Base-by-base conservation (phyloP, 2,797 vertebrate species). In the Potorous gilbertii region DNA sequence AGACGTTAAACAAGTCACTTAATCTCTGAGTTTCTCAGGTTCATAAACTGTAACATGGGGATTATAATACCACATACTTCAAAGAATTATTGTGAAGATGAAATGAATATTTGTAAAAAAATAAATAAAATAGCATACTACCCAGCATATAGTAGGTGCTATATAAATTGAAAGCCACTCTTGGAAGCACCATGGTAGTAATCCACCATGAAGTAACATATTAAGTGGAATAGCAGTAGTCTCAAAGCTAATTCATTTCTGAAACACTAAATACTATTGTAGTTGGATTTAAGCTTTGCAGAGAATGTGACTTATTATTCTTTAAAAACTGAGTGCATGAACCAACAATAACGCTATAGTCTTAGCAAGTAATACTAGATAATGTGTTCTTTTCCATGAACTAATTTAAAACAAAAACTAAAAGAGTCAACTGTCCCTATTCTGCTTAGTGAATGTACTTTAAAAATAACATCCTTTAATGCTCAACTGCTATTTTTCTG, bases 401-500 rank as follows among this genome's bases (percentile, higher is more conserved):
- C 29, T 55, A 27, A 92, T 57, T 96, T 94, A 55, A 97, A 97
- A 90, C 3, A 87, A 94, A 96, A 91, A 12, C 55, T 94, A 21
- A 29, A n/a, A 62, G 5, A 0, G 87, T 31, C 93, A 57, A 27
- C 93, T 34, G 6, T 74, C 92, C 91, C 29, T 3, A 27, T 96
- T 74, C 0, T 95, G 90, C 94, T 97, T 92, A 92, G 50, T 95
- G 18, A 0, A 5, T 87, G 16, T 57, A 54, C 24, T 96, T 97
- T 93, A 74, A 94, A 96, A 96, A 96, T 95, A 96, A 50, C 11
- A 3, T 21, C 74, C 93, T 87, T 96, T 97, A 97, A 96, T 55
- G 55, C 9, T 12, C 40, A 96, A 21, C 13, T 97, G 55, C 2
- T 74, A n/a, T 96, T 91, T 93, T 97, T 96, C 56, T 96, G 92